Evolutionary conservation across 2,113 vertebrate genomes (phyloP), one percentile per base, ranked within the genome.

Genomic region (Lepisosteus oculatus): DNA sequence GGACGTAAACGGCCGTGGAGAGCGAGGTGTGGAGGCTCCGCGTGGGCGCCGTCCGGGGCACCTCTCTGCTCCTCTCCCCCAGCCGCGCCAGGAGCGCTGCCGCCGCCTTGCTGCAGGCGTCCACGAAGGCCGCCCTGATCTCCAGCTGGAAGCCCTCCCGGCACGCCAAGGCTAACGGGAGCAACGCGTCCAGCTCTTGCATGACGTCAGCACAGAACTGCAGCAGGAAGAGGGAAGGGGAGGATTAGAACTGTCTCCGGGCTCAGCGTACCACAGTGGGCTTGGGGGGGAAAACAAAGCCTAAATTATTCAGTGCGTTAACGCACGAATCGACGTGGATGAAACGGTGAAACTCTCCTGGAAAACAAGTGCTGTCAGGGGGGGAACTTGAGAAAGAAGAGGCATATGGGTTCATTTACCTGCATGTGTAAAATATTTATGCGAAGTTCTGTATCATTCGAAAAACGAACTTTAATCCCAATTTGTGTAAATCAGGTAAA

Each of bases 131-230:
- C 72, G 82, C 85, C 85, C 88, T 92, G 70, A 98, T 95, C 80
- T 95, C 93, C 85, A 93, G 91, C 76, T 96, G 88, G 78, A 87
- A 88, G 81, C 87, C 90, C 75, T 93, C 93, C 74, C 87, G 87
- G 89, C 94, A 95, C 69, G 92, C 94, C 82, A 92, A 81, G 77
- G 95, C 96, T 87, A 98, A 78, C 55, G 95, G 94, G 79, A 98
- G 93, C 75, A 98, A 85, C 70, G 86, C 87, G 84, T 98, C 95
- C 70, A 95, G 85, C 79, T 96, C 93, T 79, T 91, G 90, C 85
- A 94, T 80, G 87, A 98, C 87, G 72, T 94, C 91, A 85, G 84
- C 90, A 84, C 95, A 97, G 89, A 98, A 97, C 97, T 99, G 86
- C 70, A 6, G 51, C 44, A 14, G 43, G 43, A 43, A 72, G 56